Evolutionary conservation across 2,113 vertebrate genomes (phyloP).

Genomic region (Carollia perspicillata): DNA sequence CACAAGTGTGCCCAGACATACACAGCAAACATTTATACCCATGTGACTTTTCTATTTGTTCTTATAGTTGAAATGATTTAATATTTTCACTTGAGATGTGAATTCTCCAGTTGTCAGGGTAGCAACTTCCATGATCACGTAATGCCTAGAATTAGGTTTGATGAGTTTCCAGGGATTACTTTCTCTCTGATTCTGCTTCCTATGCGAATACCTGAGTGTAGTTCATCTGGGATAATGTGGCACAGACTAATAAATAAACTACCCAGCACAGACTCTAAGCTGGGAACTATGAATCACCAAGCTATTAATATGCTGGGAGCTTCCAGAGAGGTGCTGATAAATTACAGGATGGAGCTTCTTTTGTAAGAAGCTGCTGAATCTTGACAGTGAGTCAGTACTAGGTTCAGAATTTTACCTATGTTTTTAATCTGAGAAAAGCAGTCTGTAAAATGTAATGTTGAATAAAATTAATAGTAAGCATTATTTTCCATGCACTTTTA

Average conservation of each 20-base stretch:
- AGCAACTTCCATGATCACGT: constrained; percentile 6
- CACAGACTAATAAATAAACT: constrained; percentile 61
- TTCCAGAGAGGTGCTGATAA: constrained; percentile 70
- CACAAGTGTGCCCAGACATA: background rate
- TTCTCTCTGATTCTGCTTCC: constrained; percentile 40
- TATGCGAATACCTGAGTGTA: constrained; percentile 50
- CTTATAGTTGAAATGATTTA: background rate
- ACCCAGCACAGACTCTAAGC: constrained; percentile 43
- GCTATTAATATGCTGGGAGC: constrained; percentile 70
- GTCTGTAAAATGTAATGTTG: background rate
- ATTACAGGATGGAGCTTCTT: constrained; percentile 49
- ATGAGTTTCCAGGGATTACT: constrained; percentile 16
- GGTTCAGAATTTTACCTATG: constrained; percentile 57
- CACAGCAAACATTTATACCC: background rate
- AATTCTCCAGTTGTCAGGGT: constrained; percentile 39
- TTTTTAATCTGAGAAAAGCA: constrained; percentile 17
- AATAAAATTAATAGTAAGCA: constrained; percentile 7
- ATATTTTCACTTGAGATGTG: background rate
- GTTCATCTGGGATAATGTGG: constrained; percentile 56
- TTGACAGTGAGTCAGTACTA: constrained; percentile 61
- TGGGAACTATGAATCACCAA: constrained; percentile 67
- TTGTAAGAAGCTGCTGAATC: constrained; percentile 54
- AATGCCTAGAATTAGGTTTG: background rate
- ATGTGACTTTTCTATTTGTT: background rate
- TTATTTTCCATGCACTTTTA: background rate